Base-by-base conservation (phyloP, 1,140 invertebrate genomes). In the Procambarus virginalis region DNA sequence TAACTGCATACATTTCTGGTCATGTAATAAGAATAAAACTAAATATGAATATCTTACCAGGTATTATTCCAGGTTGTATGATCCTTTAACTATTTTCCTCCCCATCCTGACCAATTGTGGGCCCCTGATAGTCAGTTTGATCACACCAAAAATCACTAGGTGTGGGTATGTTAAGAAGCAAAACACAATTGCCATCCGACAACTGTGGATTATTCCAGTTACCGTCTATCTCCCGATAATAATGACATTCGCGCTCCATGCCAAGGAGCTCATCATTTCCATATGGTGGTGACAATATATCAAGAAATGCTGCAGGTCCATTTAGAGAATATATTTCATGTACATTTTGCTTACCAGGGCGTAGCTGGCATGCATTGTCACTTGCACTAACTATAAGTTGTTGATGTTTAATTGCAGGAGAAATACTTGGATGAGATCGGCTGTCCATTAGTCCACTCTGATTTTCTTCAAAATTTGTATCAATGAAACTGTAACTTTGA, bases 201-300 rank as follows among this genome's bases (percentile, higher is more conserved):
- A 70, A 58, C 20, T 82, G 73, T 68, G 85, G 64, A 75, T 49
- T 3, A 73, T 22, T 22, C 46, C 55, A 58, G 34, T 83, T 55
- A 10, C 75, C 68, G 46, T 49, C 73, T 34, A 70, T 10, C 76
- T 92, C 92, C 81, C 84, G 73, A 78, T 89, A 92, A 73, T 92
- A 92, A 49, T 92, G 90, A 49, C 92, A 92, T 22, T 92, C 92
- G 49, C 92, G 70, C 73, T 92, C 92, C 6, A 84, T 49, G 46
- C 92, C 92, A 58, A 88, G n/a, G 9, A 90, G 89, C 10, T 78
- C 48, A 60, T 92, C 92, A 17, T 49, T 89, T 58, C 93, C 93
- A 89, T 95, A 95, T 2, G 95, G 95, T 20, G 95, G 95, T 8
- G 94, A 93, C 34, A 95, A 91, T 84, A 95, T 94, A 90, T 95